Conservation (phyloP, 2,888 invertebrate species). For the Perizoma affinitatum region DNA sequence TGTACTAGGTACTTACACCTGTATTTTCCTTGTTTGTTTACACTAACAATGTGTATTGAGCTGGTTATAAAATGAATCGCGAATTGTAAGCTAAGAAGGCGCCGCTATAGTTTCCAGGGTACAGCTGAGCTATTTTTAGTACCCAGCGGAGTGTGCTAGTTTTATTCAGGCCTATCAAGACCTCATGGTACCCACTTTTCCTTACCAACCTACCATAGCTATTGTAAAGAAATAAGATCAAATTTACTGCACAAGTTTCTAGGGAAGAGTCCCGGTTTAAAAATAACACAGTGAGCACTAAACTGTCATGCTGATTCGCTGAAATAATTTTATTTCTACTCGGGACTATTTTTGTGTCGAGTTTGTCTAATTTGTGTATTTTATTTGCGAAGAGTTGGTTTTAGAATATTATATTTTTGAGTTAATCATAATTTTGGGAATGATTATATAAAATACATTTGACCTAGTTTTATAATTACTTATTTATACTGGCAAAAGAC, state of each 20-base stretch:
- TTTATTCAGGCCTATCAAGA: slow-evolving; percentile 53
- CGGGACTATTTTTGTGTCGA: slow-evolving; percentile 37
- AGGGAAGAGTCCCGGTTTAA: slow-evolving; percentile 66
- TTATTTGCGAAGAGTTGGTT: not conserved
- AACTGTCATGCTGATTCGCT: slow-evolving; percentile 45
- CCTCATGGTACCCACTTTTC: slow-evolving; percentile 34
- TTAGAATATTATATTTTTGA: too few relatives aligned
- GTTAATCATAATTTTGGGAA: too few relatives aligned
- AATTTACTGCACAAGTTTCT: slow-evolving; percentile 49
- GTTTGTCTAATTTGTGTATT: slow-evolving; percentile 24
- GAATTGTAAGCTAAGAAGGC: slow-evolving; percentile 26
- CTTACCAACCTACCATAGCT: slow-evolving; percentile 34
- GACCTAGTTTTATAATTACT: not conserved
- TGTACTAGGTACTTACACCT: slow-evolving; percentile 43
- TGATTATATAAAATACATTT: too few relatives aligned
- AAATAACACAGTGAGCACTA: slow-evolving; percentile 67
- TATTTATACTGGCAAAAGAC: too few relatives aligned
- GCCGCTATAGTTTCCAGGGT: slow-evolving; percentile 71
- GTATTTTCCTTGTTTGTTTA: slow-evolving; percentile 57
- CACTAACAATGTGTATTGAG: slow-evolving; percentile 28
- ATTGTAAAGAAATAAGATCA: slow-evolving; percentile 36
- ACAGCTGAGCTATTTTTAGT: slow-evolving; percentile 72
- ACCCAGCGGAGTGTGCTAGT: slow-evolving; percentile 58
- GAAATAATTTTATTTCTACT: slow-evolving; percentile 38
- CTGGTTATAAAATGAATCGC: slow-evolving; percentile 5